phyloP scores from a whole-genome alignment of 1,140 invertebrate genomes.

The Mycetomoellerius zeteki region DNA sequence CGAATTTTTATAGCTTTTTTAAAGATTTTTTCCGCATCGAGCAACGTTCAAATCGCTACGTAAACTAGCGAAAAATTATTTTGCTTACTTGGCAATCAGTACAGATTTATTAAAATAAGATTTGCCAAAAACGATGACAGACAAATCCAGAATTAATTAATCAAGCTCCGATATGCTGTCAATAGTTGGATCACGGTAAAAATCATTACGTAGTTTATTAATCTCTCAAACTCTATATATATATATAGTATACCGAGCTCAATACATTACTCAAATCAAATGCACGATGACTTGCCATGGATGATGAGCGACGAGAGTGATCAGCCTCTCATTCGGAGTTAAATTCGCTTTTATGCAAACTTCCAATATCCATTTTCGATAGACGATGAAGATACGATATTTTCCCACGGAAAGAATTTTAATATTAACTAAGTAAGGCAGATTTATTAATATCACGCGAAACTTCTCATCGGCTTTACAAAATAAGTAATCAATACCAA shows the following conservation, averaged over 20 bases:
- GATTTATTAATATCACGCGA: conserved; percentile 34
- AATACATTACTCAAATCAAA: conserved; percentile 21
- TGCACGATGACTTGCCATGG: conserved; percentile 7
- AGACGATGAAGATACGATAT: background rate
- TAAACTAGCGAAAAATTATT: background rate
- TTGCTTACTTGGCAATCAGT: conserved; percentile 3
- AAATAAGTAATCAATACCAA: conserved; percentile 9
- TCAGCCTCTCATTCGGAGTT: background rate
- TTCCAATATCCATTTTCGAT: conserved; percentile 6
- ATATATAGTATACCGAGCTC: no score
- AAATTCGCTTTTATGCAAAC: conserved; percentile 13
- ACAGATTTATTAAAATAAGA: conserved; percentile 49
- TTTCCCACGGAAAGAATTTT: conserved; percentile 13
- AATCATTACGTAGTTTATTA: conserved; percentile 43
- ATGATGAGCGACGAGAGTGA: conserved; percentile 31
- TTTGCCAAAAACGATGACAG: background rate
- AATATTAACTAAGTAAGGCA: background rate
- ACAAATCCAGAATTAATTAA: conserved; percentile 63
- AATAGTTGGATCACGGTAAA: conserved; percentile 31
- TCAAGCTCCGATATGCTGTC: conserved; percentile 25
- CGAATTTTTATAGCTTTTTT: background rate
- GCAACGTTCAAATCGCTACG: background rate
- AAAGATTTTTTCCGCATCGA: background rate
- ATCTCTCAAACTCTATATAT: conserved; percentile 18
- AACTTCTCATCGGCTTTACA: background rate